Percentiles rank a stretch among this genome's conserved stretches.
Evolutionary conservation across 92 coral and sea anemone genomes (phyloP).

Genomic region (Heteractis magnifica): DNA sequence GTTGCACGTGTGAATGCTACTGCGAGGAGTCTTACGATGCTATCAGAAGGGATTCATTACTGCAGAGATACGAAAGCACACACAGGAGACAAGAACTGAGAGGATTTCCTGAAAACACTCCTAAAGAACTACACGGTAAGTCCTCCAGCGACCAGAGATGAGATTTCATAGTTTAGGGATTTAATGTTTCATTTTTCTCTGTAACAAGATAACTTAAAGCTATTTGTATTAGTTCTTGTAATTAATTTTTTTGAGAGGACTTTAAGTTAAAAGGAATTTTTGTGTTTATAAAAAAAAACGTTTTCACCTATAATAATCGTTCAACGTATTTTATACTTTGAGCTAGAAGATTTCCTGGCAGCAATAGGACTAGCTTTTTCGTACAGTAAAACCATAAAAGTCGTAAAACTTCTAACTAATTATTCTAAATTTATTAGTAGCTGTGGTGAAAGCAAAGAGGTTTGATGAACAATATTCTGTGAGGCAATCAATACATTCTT

Average conservation of each 20-base stretch:
- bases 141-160: neutral
- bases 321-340: too few species aligned
- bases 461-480: neutral
- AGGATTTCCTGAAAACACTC: constrained; percentile 5
- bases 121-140: constrained; percentile 19
- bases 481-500: constrained; percentile 12
- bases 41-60: neutral
- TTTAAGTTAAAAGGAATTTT: too few species aligned
- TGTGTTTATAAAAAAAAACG: too few species aligned
- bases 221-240: too few species aligned
- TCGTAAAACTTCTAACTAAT: neutral
- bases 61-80: constrained; percentile 8
- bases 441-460: neutral
- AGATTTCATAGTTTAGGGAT: too few species aligned
- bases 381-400: too few species aligned
- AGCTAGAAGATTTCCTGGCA: too few species aligned
- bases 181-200: neutral
- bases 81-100: neutral
- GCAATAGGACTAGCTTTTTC: too few species aligned
- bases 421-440: neutral
- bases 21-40: constrained; percentile 43
- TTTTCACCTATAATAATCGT: too few species aligned
- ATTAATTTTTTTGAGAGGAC: too few species aligned
- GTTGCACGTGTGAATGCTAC: constrained; percentile 75
- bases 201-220: too few species aligned